Evolutionary conservation across 2,797 vertebrate species (phyloP), one percentile per base, ranked within the genome.

Genomic region (Ctenopoma multispine): DNA sequence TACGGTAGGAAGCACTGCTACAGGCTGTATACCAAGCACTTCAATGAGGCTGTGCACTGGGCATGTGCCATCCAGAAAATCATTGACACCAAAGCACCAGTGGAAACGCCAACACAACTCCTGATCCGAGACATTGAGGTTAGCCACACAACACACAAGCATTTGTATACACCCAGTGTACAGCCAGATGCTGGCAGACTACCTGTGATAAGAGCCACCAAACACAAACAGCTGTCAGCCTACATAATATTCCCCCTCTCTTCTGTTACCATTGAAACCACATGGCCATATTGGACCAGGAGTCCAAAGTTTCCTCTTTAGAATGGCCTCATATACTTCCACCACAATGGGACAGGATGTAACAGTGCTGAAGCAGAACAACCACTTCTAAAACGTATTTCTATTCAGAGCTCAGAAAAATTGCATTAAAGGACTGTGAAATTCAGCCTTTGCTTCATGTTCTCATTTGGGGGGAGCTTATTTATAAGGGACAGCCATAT

Each of bases 41-140:
- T 97, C 87, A 96, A 95, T 0, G 97, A 99, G 90, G 97, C 96
- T 0, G 95, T 97, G 79, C 96, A 93, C 91, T 99, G 97, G 98
- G 97, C 96, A 8, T 95, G 94, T 23, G 97, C 96, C 0, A 89
- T 98, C 76, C 96, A 98, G 80, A 97, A 96, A 77, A 97, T 97
- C 87, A 98, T 99, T 0, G 93, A 96, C 77, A 96, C 96, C 88
- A 99, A 98, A 91, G 95, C 95, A 0, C 97, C 97, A 0, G 90
- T 97, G 72, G 97, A 99, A 83, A 99, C 97, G 0, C 97, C 98
- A 41, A 99, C 97, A 0, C 97, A 97, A 90, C 96, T 98, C 60
- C 95, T 99, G 71, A 97, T 99, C 79, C 94, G 93, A 1, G 98
- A 99, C 50, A 95, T 99, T 0, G 95, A 99, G 96, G 98, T 99